These are phyloP conservation scores for Vireo altiloquus DNA, from an alignment of 2,113 vertebrate species.

Conservation along the genomic window DNA sequence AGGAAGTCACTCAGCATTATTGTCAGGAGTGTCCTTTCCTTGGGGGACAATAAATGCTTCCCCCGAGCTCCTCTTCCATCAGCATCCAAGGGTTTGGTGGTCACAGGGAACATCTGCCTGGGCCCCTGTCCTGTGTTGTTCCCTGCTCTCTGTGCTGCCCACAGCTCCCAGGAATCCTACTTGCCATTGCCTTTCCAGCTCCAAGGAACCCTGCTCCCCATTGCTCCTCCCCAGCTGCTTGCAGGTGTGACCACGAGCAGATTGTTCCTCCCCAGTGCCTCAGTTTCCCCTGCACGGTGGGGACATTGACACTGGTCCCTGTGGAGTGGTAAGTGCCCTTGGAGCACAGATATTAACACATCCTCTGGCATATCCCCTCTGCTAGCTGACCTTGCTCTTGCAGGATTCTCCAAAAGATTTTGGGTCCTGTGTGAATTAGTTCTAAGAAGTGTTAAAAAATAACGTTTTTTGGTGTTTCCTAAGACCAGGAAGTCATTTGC, in stretches of 20 bases:
- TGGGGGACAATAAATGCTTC: background rate
- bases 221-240: background rate
- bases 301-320: background rate
- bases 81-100: background rate
- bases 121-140: too few species aligned
- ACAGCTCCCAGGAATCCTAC: background rate
- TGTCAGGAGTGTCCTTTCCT: background rate
- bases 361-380: background rate
- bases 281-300: background rate
- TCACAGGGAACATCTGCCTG: too few species aligned
- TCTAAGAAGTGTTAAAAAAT: background rate
- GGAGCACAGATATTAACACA: background rate
- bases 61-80: background rate
- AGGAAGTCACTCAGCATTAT: background rate
- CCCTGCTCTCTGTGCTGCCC: background rate
- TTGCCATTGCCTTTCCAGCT: background rate
- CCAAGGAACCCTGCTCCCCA: background rate
- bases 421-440: background rate
- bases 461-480: background rate
- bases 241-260: fast-evolving
- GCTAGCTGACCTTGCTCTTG: background rate
- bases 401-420: background rate
- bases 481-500: background rate
- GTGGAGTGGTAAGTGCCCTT: background rate
- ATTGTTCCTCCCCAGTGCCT: background rate